Evolutionary conservation across 2,797 vertebrate genomes (phyloP).

Genomic region (Pogonophryne albipinna): DNA sequence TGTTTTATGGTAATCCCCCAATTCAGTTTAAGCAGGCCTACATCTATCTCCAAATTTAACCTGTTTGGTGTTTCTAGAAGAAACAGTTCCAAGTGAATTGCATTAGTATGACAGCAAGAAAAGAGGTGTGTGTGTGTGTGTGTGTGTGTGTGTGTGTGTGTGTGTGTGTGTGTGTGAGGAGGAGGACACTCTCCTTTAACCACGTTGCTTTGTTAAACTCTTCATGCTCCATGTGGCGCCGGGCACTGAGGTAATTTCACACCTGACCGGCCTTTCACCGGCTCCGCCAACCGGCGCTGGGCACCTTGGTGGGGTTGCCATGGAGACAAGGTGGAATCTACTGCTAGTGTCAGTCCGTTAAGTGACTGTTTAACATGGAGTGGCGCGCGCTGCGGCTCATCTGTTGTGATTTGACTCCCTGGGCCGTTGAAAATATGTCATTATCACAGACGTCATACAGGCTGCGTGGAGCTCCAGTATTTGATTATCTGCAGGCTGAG

Average conservation of each 20-base stretch:
- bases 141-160: constrained; percentile 16
- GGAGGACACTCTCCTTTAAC: constrained; percentile 54
- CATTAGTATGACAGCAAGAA: constrained; percentile 48
- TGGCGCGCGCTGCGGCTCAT: constrained; percentile 45
- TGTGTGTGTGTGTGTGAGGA: constrained; percentile 20
- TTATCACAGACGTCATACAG: constrained; percentile 60
- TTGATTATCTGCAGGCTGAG: constrained; percentile 56
- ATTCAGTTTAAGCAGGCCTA: constrained; percentile 24
- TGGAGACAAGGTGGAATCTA: constrained; percentile 71
- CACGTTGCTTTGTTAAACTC: constrained; percentile 78
- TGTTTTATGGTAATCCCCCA: constrained; percentile 17
- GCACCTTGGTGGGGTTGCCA: constrained; percentile 66
- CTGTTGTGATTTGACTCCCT: constrained; percentile 67
- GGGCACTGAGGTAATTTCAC: constrained; percentile 83
- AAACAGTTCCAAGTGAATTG: constrained; percentile 34
- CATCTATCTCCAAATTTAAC: constrained; percentile 38
- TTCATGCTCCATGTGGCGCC: constrained; percentile 69
- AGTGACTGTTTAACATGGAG: constrained; percentile 80
- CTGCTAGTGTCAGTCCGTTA: constrained; percentile 66
- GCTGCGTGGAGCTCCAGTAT: constrained; percentile 33
- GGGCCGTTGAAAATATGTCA: constrained; percentile 63
- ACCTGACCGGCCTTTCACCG: constrained; percentile 79
- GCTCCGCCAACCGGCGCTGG: constrained; percentile 53
- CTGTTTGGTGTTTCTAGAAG: constrained; percentile 40
- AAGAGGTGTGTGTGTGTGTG: background rate